Conservation (phyloP, 1,140 invertebrate species). For the Odontomachus brunneus region DNA sequence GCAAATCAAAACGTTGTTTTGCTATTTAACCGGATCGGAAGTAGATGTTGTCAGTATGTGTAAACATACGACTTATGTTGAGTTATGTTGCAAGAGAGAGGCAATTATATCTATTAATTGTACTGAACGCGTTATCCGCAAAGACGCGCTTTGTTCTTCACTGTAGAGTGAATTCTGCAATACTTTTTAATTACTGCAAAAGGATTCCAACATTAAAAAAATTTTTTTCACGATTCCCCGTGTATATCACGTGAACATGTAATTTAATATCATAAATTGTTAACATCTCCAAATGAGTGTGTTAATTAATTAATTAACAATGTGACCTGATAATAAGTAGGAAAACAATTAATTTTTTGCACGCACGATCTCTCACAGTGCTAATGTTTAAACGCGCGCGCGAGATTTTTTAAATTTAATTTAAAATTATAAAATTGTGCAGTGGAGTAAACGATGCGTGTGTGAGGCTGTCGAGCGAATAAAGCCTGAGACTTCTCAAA, state of each 20-base stretch:
- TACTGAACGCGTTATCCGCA: not conserved
- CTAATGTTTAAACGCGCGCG: not conserved
- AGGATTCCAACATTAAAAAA: too few relatives aligned
- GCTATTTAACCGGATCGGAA: slow-evolving; percentile 6
- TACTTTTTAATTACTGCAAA: too few relatives aligned
- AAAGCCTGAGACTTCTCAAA: slow-evolving; percentile 16
- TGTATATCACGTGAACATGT: not conserved
- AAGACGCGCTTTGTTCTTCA: not conserved
- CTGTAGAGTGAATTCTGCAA: not conserved
- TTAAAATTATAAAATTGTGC: not conserved
- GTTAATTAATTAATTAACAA: slow-evolving; percentile 14
- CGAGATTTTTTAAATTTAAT: not conserved
- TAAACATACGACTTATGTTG: not conserved
- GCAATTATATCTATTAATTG: not conserved
- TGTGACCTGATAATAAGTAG: not conserved
- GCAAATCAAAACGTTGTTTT: slow-evolving; percentile 28
- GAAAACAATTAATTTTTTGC: slow-evolving; percentile 9
- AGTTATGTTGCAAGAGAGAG: not conserved
- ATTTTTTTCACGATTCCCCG: too few relatives aligned
- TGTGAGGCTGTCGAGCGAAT: not conserved
- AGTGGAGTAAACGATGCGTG: not conserved
- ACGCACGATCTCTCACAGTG: not conserved
- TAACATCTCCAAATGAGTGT: not conserved
- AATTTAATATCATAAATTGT: slow-evolving; percentile 11
- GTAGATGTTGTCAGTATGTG: not conserved